Conservation (phyloP, 2,888 invertebrate genomes). For the Agriopis marginaria region DNA sequence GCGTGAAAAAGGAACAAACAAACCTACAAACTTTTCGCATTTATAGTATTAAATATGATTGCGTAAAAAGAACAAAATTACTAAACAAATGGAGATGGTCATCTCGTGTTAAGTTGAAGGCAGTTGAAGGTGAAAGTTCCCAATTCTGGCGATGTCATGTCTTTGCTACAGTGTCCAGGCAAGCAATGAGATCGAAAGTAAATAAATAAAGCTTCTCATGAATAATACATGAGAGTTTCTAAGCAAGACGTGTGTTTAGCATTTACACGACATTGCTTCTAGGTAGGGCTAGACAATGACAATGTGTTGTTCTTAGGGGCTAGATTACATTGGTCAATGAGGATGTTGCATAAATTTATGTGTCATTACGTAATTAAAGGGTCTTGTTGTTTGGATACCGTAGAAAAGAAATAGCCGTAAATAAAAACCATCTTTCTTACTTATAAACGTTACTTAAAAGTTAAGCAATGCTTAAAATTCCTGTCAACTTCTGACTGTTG, state of each 20-base stretch:
- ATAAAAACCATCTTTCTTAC: no score
- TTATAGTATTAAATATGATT: no score
- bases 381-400: no score
- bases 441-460: no score
- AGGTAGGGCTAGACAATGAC: slow-evolving; percentile 17
- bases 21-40: no score
- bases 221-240: slow-evolving; percentile 42
- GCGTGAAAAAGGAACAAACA: no score
- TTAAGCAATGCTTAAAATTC: no score
- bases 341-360: background rate
- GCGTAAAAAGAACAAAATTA: background rate
- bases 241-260: slow-evolving; percentile 31
- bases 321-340: slow-evolving; percentile 2
- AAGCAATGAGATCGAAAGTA: slow-evolving; percentile 45
- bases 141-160: slow-evolving; percentile 40
- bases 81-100: slow-evolving; percentile 15
- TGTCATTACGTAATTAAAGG: no score
- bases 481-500: no score
- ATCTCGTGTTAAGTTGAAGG: background rate
- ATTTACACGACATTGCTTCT: slow-evolving; percentile 35
- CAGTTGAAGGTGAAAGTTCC: slow-evolving; percentile 41
- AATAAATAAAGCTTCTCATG: slow-evolving; percentile 41
- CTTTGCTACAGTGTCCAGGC: slow-evolving; percentile 37
- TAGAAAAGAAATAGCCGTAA: no score
- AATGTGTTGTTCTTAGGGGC: slow-evolving; percentile 5